Base-by-base conservation (phyloP, 1,140 invertebrate genomes). In the Nixonia krombeini region DNA sequence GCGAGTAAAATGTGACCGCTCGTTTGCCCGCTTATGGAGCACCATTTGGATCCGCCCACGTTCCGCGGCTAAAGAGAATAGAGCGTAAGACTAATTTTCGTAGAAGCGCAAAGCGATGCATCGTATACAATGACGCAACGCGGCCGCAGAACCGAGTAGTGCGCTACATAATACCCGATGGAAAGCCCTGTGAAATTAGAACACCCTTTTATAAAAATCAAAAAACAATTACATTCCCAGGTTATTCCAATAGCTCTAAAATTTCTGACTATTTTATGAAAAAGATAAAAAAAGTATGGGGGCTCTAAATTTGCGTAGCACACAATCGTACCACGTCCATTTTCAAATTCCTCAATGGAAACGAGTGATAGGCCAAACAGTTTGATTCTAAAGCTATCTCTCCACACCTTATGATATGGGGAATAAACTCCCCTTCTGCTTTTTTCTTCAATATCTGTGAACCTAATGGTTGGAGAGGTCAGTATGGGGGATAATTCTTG, bases 31-130 rank as follows among this genome's bases (percentile, higher is more conserved):
- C 35, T 42, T 28, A 42, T 25, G 13, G 7, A 33, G 25, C 23
- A 4, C 37, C 40, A 42, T 49, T 53, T 42, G 45, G 51, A 21
- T 64, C 59, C 52, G 44, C 59, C 59, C 52, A 64, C 46, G 40
- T 49, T 49, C 47, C 6, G n/a, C 25, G 18, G 23, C 26, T 50
- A n/a, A 16, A 9, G 7, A 17, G 13, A 41, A 25, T 13, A 50
- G 10, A 49, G 44, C 49, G n/a, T 25, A 47, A 49, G 29, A 41
- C 38, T 37, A 52, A 62, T 53, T 47, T 55, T 46, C 15, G 28
- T 38, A 17, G 35, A 29, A 7, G 18, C 23, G 29, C 29, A 31
- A 46, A 46, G 41, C 13, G 17, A 40, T 26, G 31, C 23, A 51
- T 52, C 28, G 16, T 42, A 23, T 4, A 23, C 13, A 2, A n/a